These are phyloP conservation scores for Protodeltote pygarga DNA, from an alignment of 2,888 invertebrate species.

Conservation along the genomic window DNA sequence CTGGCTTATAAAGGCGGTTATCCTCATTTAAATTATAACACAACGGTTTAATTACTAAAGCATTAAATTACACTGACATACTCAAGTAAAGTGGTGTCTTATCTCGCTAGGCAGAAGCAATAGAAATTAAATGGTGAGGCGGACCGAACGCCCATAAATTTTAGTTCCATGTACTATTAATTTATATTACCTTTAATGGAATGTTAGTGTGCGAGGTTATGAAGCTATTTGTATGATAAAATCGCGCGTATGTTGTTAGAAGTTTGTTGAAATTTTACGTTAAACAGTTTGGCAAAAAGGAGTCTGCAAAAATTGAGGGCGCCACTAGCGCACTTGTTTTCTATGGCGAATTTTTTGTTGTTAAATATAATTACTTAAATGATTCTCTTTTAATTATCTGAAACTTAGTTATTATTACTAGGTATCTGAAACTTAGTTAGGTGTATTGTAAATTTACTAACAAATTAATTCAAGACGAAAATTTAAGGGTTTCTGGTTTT, in stretches of 20 bases:
- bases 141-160: constrained; percentile 29
- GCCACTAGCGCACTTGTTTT: background rate
- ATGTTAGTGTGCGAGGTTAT: background rate
- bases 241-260: background rate
- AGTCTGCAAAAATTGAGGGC: too few species aligned
- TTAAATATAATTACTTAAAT: too few species aligned
- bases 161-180: constrained; percentile 4
- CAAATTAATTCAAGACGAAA: too few species aligned
- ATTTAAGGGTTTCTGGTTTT: too few species aligned
- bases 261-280: too few species aligned
- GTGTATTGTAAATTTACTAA: too few species aligned
- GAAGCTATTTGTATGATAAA: background rate
- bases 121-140: constrained; percentile 27
- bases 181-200: background rate
- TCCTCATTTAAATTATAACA: background rate
- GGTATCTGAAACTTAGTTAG: too few species aligned
- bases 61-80: constrained; percentile 14
- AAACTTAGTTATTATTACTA: too few species aligned
- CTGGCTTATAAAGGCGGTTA: too few species aligned
- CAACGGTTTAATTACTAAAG: background rate
- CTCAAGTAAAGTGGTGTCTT: constrained; percentile 36
- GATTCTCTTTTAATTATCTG: too few species aligned
- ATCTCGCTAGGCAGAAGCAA: constrained; percentile 14
- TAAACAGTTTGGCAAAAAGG: too few species aligned
- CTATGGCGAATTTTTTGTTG: too few species aligned